A percentile compares a stretch with the other conserved stretches of the same genome.
phyloP scores from a whole-genome alignment of 2,113 vertebrate species.

The Tapirus terrestris region DNA sequence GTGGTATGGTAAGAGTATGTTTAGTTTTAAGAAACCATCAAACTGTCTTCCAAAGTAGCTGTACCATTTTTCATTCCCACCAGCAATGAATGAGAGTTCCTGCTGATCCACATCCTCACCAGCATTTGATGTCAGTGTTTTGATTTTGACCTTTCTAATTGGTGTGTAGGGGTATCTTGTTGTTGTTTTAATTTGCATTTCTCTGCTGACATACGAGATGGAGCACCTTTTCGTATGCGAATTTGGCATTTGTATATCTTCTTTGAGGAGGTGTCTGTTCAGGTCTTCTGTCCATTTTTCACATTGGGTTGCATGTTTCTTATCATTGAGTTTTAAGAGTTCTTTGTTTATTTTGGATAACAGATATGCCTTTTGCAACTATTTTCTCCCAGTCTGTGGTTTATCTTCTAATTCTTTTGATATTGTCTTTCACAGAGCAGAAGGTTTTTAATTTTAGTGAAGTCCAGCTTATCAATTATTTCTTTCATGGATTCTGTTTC shows the following conservation, averaged over 20 bases:
- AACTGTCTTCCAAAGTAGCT: background rate
- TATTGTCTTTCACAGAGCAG: background rate
- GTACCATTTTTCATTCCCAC: background rate
- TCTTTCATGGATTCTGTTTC: background rate
- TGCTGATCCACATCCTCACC: background rate
- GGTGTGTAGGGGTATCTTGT: background rate
- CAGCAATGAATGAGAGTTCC: background rate
- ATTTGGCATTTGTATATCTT: background rate
- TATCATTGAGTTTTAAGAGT: background rate
- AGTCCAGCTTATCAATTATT: background rate
- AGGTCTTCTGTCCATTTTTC: background rate
- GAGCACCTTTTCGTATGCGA: background rate
- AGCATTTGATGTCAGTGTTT: background rate
- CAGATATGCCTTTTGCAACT: background rate
- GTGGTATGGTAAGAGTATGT: background rate
- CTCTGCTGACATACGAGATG: background rate
- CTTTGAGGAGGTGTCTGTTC: background rate
- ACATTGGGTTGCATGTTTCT: background rate
- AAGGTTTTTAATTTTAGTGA: background rate
- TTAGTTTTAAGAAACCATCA: background rate
- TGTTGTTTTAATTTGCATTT: background rate
- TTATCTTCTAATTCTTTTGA: background rate
- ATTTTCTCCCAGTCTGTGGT: background rate
- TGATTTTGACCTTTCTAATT: background rate
- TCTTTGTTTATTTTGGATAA: background rate